Evolutionary conservation across 2,797 vertebrate genomes (phyloP).

Genomic region (Decapterus maruadsi): DNA sequence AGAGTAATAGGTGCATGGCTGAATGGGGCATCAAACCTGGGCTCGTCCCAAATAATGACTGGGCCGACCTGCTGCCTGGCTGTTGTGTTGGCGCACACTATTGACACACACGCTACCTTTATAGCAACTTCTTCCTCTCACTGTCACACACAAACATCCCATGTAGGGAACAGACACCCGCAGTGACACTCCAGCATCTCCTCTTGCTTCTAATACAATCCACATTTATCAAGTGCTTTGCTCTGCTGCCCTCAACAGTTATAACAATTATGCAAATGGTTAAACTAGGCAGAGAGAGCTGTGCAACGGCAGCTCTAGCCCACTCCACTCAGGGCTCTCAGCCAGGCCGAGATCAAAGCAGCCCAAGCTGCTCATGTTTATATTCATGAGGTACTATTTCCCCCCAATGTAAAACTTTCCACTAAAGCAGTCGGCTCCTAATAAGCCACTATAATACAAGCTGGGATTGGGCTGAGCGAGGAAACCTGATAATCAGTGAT

Average conservation of each 20-base stretch:
- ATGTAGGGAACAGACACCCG: conserved; percentile 23
- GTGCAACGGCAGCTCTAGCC: conserved; percentile 59
- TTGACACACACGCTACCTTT: conserved; percentile 7
- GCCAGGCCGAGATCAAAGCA: conserved; percentile 77
- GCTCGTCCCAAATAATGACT: conserved; percentile 12
- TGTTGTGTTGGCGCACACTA: conserved; percentile 1
- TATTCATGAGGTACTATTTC: conserved; percentile 74
- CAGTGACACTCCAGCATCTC: conserved; percentile 48
- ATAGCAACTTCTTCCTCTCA: conserved; percentile 21
- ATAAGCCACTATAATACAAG: conserved; percentile 49
- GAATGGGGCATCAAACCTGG: conserved; percentile 6
- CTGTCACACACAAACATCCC: conserved; percentile 27
- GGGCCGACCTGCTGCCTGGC: background rate
- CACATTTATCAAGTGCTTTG: conserved; percentile 68
- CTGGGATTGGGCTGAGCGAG: conserved; percentile 13
- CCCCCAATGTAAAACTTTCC: conserved; percentile 66
- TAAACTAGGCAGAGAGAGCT: conserved; percentile 65
- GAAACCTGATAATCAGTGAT: conserved; percentile 34
- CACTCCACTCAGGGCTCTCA: conserved; percentile 71
- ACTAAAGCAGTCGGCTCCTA: conserved; percentile 62
- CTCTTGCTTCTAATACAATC: conserved; percentile 53
- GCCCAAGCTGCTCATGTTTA: conserved; percentile 79
- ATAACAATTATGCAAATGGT: conserved; percentile 78
- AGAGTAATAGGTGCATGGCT: conserved; percentile 2
- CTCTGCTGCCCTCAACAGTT: conserved; percentile 67